Conservation (phyloP, 2,888 invertebrate genomes). For the Phortica okadai region DNA sequence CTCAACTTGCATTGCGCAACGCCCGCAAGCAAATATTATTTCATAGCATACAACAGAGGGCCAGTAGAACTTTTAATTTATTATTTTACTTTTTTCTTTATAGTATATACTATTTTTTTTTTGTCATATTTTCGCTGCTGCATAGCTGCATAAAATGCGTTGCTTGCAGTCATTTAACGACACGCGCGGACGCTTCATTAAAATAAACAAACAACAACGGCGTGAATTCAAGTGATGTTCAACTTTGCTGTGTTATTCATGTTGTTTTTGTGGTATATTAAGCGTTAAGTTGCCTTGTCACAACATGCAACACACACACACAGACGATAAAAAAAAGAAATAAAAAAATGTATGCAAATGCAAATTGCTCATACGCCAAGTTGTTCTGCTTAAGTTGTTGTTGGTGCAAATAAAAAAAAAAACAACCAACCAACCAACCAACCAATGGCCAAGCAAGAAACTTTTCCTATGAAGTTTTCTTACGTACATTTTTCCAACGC, state of each 20-base stretch:
- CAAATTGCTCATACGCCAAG: constrained; percentile 27
- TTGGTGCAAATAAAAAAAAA: background rate
- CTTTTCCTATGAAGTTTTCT: constrained; percentile 1
- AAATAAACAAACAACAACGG: background rate
- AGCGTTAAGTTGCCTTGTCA: constrained; percentile 28
- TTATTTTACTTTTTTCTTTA: too few relatives aligned
- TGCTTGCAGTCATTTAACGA: background rate
- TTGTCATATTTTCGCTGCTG: background rate
- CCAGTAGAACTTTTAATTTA: too few relatives aligned
- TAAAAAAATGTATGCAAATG: background rate
- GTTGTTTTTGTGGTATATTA: constrained; percentile 3
- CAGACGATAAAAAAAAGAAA: background rate
- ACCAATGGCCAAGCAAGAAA: constrained; percentile 8
- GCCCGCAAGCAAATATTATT: too few relatives aligned
- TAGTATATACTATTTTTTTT: too few relatives aligned
- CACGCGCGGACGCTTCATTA: background rate
- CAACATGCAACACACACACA: background rate
- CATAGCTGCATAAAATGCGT: background rate
- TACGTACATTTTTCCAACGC: background rate
- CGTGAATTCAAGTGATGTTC: background rate
- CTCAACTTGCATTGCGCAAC: too few relatives aligned
- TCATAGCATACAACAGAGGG: too few relatives aligned
- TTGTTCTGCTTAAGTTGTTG: background rate
- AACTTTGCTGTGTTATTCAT: background rate
- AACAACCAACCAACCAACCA: background rate